Percentiles rank a stretch among this genome's conserved stretches.
Conservation (phyloP, 2,113 vertebrate species). For the Todiramphus saurophagus region DNA sequence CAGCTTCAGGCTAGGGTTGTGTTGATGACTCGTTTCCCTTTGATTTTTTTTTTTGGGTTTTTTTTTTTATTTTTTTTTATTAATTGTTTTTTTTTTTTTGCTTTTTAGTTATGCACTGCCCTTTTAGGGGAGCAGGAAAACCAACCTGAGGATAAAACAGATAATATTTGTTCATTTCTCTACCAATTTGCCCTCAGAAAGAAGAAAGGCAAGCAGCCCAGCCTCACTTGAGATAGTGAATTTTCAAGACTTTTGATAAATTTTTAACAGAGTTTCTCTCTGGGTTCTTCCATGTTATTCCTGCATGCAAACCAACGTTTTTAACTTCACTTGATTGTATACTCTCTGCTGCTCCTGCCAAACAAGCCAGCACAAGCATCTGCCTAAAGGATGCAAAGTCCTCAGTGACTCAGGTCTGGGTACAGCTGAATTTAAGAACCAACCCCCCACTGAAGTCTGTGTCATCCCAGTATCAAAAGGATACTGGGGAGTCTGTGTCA, state of each 20-base stretch:
- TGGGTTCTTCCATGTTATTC: background rate
- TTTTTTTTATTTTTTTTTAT: background rate
- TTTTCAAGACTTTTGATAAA: constrained; percentile 31
- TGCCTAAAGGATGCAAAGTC: background rate
- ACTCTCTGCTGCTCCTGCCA: background rate
- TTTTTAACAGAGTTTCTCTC: constrained; percentile 31
- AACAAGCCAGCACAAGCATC: background rate
- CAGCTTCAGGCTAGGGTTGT: background rate
- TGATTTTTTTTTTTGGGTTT: background rate
- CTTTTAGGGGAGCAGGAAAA: background rate
- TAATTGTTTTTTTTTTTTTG: background rate
- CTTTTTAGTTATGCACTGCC: background rate
- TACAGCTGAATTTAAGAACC: background rate
- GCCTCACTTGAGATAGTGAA: background rate
- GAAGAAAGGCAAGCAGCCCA: background rate
- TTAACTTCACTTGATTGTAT: background rate
- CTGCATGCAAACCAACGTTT: background rate
- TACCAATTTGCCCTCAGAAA: background rate
- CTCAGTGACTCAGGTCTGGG: background rate
- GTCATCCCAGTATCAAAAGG: background rate
- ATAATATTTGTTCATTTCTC: background rate
- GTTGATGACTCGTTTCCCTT: background rate
- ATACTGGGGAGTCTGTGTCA: background rate
- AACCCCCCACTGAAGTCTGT: background rate
- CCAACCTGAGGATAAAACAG: background rate